Evolutionary conservation across 2,113 vertebrate species (phyloP).

Genomic region (Cryptoleucopteryx plumbea): DNA sequence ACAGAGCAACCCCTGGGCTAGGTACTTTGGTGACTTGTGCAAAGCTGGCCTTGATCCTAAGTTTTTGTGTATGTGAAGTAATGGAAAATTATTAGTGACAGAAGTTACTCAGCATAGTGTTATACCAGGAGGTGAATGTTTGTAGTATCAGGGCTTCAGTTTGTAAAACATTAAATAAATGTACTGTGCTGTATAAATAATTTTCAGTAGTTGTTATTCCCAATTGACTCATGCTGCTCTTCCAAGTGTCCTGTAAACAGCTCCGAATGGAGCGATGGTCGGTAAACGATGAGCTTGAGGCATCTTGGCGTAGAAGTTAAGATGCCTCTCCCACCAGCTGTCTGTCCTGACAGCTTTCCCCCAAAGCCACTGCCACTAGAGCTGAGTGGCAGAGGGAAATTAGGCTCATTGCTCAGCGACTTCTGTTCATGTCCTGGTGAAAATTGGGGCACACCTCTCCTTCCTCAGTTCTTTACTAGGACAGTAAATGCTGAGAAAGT

Average conservation of each 20-base stretch:
- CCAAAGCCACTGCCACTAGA: neutral
- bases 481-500: neutral
- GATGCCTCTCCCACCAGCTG: neutral
- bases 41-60: neutral
- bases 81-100: neutral
- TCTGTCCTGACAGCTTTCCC: neutral
- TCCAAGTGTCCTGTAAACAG: neutral
- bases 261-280: neutral
- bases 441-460: neutral
- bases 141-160: neutral
- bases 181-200: neutral
- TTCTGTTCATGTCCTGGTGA: neutral
- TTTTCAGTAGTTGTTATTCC: neutral
- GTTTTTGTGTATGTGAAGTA: neutral
- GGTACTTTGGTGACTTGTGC: neutral
- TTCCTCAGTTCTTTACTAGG: neutral
- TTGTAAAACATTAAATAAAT: conserved; percentile 4
- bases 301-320: neutral
- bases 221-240: neutral
- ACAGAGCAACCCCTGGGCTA: neutral
- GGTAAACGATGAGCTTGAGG: neutral
- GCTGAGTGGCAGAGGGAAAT: neutral
- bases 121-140: neutral
- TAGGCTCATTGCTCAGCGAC: rapidly evolving
- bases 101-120: neutral